A percentile compares a stretch with the other conserved stretches of the same genome.
These are phyloP conservation scores for Myocastor coypus DNA, from an alignment of 2,113 vertebrate genomes.

Conservation along the genomic window DNA sequence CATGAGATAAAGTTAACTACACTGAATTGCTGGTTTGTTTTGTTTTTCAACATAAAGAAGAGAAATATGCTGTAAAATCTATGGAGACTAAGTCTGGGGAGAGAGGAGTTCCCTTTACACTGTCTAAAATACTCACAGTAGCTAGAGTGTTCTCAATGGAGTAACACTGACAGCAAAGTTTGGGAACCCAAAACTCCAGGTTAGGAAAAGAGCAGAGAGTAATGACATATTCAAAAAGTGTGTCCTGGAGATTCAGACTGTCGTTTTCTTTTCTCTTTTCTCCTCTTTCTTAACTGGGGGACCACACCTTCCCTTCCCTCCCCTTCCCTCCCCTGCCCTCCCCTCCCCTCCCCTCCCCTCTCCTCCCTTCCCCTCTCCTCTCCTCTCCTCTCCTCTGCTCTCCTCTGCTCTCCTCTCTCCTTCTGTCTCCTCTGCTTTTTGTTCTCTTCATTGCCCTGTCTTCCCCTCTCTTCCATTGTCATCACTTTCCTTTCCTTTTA, in stretches of 20 bases:
- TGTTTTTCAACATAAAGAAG: background rate
- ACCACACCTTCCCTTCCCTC: no score
- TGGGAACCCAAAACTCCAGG: background rate
- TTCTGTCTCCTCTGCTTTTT: no score
- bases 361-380: no score
- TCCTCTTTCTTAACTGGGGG: background rate
- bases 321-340: no score
- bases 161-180: background rate
- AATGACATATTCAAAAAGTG: background rate
- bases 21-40: background rate
- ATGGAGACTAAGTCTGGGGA: background rate
- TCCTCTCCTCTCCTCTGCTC: no score
- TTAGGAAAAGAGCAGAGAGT: background rate
- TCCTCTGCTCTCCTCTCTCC: no score
- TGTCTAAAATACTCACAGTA: background rate
- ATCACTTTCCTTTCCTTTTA: no score
- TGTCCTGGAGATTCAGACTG: background rate
- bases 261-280: background rate
- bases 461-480: no score
- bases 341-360: no score
- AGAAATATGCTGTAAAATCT: constrained; percentile 6
- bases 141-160: background rate
- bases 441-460: no score
- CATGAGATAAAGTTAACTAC: background rate
- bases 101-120: background rate